These are phyloP conservation scores for Odontesthes bonariensis DNA, from an alignment of 2,113 vertebrate species.

Conservation along the genomic window DNA sequence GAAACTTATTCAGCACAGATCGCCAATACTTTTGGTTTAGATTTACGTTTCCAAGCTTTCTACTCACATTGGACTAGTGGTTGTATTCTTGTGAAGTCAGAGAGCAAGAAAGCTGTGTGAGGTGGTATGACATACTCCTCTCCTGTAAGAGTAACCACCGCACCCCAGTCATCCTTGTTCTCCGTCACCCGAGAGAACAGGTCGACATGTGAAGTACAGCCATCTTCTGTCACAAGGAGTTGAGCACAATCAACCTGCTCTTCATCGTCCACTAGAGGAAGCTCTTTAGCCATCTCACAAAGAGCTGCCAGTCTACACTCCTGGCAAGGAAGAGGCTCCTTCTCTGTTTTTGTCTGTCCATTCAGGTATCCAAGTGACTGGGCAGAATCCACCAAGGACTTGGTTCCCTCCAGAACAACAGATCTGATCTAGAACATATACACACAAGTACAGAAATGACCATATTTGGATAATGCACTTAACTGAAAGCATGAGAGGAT, in stretches of 20 bases:
- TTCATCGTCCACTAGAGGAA: conserved; percentile 74
- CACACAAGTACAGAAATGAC: conserved; percentile 1
- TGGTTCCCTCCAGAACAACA: conserved; percentile 87
- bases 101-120: conserved; percentile 90
- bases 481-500: not conserved
- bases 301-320: conserved; percentile 86
- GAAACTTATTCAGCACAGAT: not conserved
- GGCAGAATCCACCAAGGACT: conserved; percentile 84
- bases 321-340: conserved; percentile 38
- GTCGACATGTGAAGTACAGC: conserved; percentile 78
- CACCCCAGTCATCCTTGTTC: conserved; percentile 78
- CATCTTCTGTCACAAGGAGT: conserved; percentile 60
- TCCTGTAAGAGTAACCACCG: conserved; percentile 86
- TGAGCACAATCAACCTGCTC: conserved; percentile 61
- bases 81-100: conserved; percentile 89
- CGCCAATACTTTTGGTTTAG: no score
- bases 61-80: conserved; percentile 91
- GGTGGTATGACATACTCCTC: conserved; percentile 92
- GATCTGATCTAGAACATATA: conserved; percentile 82
- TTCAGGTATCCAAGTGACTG: conserved; percentile 82
- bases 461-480: not conserved
- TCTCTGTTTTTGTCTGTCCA: conserved; percentile 17
- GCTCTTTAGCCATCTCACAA: conserved; percentile 92
- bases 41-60: not conserved
- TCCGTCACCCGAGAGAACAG: conserved; percentile 86